Conservation (phyloP, 2,888 invertebrate genomes). For the Argyresthia goedartella region DNA sequence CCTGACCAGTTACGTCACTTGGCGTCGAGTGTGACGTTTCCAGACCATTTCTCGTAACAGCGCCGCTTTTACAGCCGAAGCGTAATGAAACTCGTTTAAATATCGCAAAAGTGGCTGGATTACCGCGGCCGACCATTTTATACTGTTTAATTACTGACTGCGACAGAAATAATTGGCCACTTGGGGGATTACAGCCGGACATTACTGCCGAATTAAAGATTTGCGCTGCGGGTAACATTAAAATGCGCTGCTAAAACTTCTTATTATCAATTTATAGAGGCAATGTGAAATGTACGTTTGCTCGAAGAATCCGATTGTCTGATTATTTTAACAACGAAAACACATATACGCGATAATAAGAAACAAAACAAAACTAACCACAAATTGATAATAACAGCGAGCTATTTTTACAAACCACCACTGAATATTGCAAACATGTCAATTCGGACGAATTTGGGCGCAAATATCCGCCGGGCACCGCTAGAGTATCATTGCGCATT, state of each 20-base stretch:
- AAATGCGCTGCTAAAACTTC: slow-evolving; percentile 8
- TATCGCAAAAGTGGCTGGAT: slow-evolving; percentile 66
- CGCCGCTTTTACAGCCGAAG: slow-evolving; percentile 60
- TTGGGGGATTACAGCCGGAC: slow-evolving; percentile 51
- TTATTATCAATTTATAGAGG: not conserved
- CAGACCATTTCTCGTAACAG: slow-evolving; percentile 63
- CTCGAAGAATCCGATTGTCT: no score
- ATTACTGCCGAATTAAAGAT: slow-evolving; percentile 36
- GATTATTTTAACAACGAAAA: no score
- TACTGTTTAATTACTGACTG: slow-evolving; percentile 64
- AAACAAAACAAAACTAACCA: no score
- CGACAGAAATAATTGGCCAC: slow-evolving; percentile 65
- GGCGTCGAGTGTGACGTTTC: slow-evolving; percentile 54
- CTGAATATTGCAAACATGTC: no score
- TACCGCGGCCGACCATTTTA: slow-evolving; percentile 57
- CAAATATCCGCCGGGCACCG: slow-evolving; percentile 9
- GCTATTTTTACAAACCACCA: no score
- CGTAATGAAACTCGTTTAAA: slow-evolving; percentile 68
- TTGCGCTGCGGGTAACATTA: slow-evolving; percentile 9
- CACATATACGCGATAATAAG: no score
- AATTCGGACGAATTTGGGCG: no score
- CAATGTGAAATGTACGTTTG: not conserved
- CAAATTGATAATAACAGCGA: no score
- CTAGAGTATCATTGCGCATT: slow-evolving; percentile 37
- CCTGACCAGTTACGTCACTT: not conserved